Evolutionary conservation across 2,888 invertebrate species (phyloP), one percentile per base, ranked within the genome.

Genomic region (Meganola albula): DNA sequence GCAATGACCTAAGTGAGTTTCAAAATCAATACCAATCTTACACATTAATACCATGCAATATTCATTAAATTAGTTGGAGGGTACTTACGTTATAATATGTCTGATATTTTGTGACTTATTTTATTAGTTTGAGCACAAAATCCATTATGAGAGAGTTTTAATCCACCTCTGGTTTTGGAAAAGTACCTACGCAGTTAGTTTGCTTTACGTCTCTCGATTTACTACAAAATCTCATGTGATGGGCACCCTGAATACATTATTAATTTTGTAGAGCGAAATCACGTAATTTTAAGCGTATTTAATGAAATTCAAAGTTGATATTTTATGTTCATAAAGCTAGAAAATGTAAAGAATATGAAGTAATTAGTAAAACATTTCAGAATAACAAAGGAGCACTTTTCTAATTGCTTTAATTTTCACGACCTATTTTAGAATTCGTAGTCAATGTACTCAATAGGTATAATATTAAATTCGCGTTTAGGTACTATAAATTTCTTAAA

Each of bases 81-180:
- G n/a, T n/a, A 20, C 8, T n/a, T 20, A 20, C 7, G n/a, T 20
- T 20, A 20, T 20, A 20, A 20, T 20, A 7, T 20, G 20, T 20
- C 7, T 20, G 20, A 20, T 31, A 33, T 40, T 40, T 35, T 31
- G 31, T 12, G 11, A 31, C 41, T 35, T 49, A 51, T 53, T 51
- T 49, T 41, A 57, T 54, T 51, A 57, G 37, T 53, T 57, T 51
- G 42, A 45, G 45, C 49, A 47, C 50, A 40, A 56, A 58, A 63
- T 53, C 52, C 53, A 58, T 51, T 60, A 60, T 48, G 50, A 57
- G 44, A 51, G 63, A 59, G 61, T 63, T 63, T 63, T 57, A 58
- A 61, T 64, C 54, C 50, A 49, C 36, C 41, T 42, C 33, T 48
- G 40, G 33, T 37, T 39, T 44, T 39, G 48, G 48, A 42, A n/a